Conservation (phyloP, 2,797 vertebrate genomes). For the Rhadinocentrus ornatus region DNA sequence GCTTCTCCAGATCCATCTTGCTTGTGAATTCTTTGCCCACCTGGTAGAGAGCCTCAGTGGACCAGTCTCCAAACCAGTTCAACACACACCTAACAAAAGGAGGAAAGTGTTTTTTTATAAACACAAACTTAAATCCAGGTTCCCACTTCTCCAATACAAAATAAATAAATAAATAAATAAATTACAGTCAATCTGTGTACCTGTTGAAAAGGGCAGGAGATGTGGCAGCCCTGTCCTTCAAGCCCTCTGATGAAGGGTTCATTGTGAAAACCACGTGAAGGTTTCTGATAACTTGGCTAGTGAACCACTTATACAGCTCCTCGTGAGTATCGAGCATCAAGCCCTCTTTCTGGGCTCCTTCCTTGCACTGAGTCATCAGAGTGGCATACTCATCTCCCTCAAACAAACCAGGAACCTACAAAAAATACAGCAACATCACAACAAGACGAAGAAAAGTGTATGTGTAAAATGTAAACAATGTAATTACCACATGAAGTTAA, state of each 20-base stretch:
- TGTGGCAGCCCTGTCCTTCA: conserved; percentile 97
- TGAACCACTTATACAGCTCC: conserved; percentile 99
- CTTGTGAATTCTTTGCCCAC: conserved; percentile 99
- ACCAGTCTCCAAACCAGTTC: conserved; percentile 99
- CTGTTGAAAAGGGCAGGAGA: conserved; percentile 99
- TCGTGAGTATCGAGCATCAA: conserved; percentile 98
- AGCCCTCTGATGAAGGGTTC: conserved; percentile 98
- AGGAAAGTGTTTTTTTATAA: neutral
- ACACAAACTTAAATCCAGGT: neutral
- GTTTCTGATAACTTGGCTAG: conserved; percentile 98
- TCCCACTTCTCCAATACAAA: neutral
- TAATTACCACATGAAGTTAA: neutral
- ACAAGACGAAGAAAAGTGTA: neutral
- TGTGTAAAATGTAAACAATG: neutral
- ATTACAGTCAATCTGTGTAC: conserved; percentile 64
- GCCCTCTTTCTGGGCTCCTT: conserved; percentile 98
- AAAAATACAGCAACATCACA: neutral
- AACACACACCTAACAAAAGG: conserved; percentile 89
- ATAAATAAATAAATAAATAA: too few relatives aligned
- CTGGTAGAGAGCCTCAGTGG: conserved; percentile 97
- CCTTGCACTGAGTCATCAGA: conserved; percentile 98
- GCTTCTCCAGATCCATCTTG: conserved; percentile 99
- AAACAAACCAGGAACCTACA: conserved; percentile 96
- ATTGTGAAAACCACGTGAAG: conserved; percentile 99
- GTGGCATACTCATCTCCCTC: conserved; percentile 98